A percentile compares a stretch with the other conserved stretches of the same genome.
These are phyloP conservation scores for Drosophila nr. medialis DNA, from an alignment of 2,888 invertebrate species.

Conservation along the genomic window DNA sequence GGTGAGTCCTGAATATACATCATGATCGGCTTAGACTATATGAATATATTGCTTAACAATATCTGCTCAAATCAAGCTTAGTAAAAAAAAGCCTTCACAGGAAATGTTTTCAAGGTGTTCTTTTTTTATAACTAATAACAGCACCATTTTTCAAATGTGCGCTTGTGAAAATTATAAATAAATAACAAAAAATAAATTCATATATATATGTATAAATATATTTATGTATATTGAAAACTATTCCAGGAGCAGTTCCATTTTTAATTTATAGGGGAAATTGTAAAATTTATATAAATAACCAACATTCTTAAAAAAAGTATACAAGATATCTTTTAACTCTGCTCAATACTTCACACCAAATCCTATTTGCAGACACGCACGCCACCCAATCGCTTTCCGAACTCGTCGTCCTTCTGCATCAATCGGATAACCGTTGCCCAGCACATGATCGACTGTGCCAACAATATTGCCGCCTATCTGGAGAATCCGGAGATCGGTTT, in stretches of 20 bases:
- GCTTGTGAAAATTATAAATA: background rate
- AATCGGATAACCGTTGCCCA: slow-evolving; percentile 85
- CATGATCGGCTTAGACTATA: background rate
- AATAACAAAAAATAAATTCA: too few relatives aligned
- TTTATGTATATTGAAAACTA: too few relatives aligned
- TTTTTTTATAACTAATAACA: too few relatives aligned
- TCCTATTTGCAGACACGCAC: slow-evolving; percentile 55
- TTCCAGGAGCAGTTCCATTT: too few relatives aligned
- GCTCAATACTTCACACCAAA: background rate
- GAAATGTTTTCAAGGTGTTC: too few relatives aligned
- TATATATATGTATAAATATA: background rate
- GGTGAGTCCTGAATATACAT: slow-evolving; percentile 28
- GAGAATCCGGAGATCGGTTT: slow-evolving; percentile 85
- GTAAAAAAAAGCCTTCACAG: too few relatives aligned
- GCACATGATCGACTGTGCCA: slow-evolving; percentile 84
- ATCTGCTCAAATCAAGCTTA: background rate
- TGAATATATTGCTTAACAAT: background rate
- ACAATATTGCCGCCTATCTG: slow-evolving; percentile 84
- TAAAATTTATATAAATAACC: too few relatives aligned
- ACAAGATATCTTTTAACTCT: background rate
- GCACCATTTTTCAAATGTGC: too few relatives aligned
- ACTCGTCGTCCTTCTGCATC: slow-evolving; percentile 84
- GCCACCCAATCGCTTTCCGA: slow-evolving; percentile 81
- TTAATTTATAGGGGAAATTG: too few relatives aligned
- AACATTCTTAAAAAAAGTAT: too few relatives aligned